phyloP scores from a whole-genome alignment of 2,888 invertebrate species.

The Salpingus planirostris region DNA sequence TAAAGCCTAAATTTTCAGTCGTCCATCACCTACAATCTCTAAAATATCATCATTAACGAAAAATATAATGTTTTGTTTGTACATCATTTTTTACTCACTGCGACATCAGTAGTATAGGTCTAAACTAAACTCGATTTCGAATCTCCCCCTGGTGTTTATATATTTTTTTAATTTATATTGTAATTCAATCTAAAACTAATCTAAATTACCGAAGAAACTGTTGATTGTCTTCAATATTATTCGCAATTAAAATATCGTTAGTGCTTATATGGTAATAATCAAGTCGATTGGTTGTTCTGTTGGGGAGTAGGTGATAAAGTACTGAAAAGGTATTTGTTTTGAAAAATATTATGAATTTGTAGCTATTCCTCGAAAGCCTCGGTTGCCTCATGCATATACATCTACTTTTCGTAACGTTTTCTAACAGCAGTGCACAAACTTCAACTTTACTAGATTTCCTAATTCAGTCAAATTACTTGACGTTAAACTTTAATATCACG shows the following conservation, averaged over 20 bases:
- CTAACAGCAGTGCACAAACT: conserved; percentile 36
- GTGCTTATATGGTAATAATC: too few species aligned
- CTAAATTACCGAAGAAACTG: too few species aligned
- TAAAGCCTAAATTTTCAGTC: conserved; percentile 22
- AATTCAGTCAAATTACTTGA: conserved; percentile 38
- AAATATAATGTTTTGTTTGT: conserved; percentile 6
- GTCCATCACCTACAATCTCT: conserved; percentile 19
- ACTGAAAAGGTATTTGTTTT: too few species aligned
- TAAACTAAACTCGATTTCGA: too few species aligned
- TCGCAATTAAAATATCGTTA: too few species aligned
- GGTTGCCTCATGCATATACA: conserved; percentile 25
- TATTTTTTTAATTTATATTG: too few species aligned
- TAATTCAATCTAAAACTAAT: not conserved
- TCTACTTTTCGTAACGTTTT: conserved; percentile 26
- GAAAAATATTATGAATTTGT: too few species aligned
- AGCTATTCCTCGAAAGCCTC: conserved; percentile 17
- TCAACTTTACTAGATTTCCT: conserved; percentile 28
- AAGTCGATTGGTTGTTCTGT: too few species aligned
- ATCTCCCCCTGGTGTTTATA: too few species aligned
- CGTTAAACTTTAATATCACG: conserved; percentile 37
- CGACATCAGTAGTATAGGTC: too few species aligned
- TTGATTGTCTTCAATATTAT: too few species aligned
- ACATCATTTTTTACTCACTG: not conserved
- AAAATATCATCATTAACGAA: not conserved
- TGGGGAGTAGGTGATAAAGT: too few species aligned